phyloP scores from a whole-genome alignment of 2,888 invertebrate species.

The Tenthredo distinguenda region DNA sequence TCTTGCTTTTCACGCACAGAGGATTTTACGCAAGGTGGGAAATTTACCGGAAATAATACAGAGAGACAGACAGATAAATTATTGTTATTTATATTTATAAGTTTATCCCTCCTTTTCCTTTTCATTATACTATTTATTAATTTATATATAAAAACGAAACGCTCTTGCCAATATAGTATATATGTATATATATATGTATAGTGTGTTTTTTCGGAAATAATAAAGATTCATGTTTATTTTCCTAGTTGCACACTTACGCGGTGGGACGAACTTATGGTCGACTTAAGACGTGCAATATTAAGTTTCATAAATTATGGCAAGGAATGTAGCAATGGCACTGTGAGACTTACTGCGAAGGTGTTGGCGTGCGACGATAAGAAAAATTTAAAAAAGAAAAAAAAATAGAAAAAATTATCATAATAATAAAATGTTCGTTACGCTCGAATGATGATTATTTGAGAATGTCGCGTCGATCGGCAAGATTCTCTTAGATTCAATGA shows the following conservation, averaged over 20 bases:
- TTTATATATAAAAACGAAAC: neutral
- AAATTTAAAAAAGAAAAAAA: neutral
- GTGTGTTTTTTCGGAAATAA: too few relatives aligned
- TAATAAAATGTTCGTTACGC: neutral
- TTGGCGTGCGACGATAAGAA: neutral
- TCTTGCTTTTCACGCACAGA: neutral
- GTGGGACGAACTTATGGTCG: neutral
- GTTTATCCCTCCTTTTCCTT: neutral
- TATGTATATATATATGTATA: neutral
- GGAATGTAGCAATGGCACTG: constrained; percentile 51
- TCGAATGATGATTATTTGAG: neutral
- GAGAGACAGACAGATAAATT: neutral
- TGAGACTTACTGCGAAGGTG: neutral
- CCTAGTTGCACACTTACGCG: neutral
- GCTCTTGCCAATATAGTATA: neutral
- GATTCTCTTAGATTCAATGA: neutral
- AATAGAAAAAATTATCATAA: neutral
- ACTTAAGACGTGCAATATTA: neutral
- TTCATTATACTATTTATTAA: neutral
- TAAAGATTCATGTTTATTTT: neutral
- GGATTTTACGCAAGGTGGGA: neutral
- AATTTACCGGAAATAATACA: neutral
- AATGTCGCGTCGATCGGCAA: neutral
- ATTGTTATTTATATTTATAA: neutral
- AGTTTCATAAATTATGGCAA: constrained; percentile 44